Conservation (phyloP, 2,113 vertebrate genomes). For the Salvelinus fontinalis region DNA sequence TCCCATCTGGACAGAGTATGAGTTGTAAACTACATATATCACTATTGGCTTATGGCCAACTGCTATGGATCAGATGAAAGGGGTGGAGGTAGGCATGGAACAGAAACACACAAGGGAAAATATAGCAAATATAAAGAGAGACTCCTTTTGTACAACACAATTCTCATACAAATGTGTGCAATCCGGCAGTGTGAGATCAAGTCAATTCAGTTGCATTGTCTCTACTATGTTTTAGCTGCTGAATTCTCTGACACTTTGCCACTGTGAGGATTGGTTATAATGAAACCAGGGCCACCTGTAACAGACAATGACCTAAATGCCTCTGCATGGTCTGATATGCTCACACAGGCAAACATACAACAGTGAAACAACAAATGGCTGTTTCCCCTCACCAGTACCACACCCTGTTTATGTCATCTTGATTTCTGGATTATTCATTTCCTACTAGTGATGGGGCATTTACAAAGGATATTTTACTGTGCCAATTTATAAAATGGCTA, state of each 20-base stretch:
- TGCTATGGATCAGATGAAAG: constrained; percentile 45
- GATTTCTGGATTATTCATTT: constrained; percentile 21
- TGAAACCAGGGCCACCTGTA: constrained; percentile 17
- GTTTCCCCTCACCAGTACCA: neutral
- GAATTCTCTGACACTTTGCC: constrained; percentile 52
- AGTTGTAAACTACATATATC: constrained; percentile 73
- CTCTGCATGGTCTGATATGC: constrained; percentile 6
- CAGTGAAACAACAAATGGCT: neutral
- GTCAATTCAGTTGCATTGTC: constrained; percentile 45
- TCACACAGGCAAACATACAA: neutral
- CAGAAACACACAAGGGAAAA: constrained; percentile 84
- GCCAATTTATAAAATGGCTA: constrained; percentile 27
- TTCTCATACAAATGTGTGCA: constrained; percentile 73
- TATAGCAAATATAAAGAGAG: constrained; percentile 83
- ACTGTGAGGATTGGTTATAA: constrained; percentile 46
- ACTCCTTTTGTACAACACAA: constrained; percentile 74
- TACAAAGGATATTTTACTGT: neutral
- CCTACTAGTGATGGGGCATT: constrained; percentile 27
- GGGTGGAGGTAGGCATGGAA: constrained; percentile 36
- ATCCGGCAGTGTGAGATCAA: constrained; percentile 65
- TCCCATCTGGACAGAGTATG: constrained; percentile 30
- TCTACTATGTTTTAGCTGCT: constrained; percentile 58
- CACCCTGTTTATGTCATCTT: constrained; percentile 23
- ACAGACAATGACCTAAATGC: neutral
- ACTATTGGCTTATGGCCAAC: constrained; percentile 49